phyloP scores from a whole-genome alignment of 2,888 invertebrate species.

The Rhaphigaster nebulosa region DNA sequence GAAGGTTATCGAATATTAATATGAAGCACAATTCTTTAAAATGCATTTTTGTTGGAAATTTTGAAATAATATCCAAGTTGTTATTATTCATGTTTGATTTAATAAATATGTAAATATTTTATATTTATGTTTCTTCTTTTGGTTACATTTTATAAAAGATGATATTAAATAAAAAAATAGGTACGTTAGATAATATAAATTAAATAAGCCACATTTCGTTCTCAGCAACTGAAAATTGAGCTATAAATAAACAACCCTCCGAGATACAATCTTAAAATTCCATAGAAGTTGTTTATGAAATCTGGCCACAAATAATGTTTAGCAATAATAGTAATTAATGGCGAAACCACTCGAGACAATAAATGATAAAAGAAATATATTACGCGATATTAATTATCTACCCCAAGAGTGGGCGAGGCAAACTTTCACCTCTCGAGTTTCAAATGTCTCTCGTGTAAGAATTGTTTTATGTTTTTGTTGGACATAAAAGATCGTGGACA shows the following conservation, averaged over 20 bases:
- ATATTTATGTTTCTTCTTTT: too few species aligned
- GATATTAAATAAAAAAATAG: too few species aligned
- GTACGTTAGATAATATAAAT: not conserved
- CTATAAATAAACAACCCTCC: not conserved
- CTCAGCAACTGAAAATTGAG: not conserved
- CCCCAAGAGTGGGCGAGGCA: not conserved
- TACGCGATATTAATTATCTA: slow-evolving; percentile 16
- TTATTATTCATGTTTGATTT: too few species aligned
- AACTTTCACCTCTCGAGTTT: slow-evolving; percentile 22
- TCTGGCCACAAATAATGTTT: slow-evolving; percentile 13
- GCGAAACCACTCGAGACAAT: not conserved
- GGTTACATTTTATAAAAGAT: too few species aligned
- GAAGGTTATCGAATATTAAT: too few species aligned
- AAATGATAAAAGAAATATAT: slow-evolving; percentile 39
- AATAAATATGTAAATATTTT: too few species aligned
- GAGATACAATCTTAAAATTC: not conserved
- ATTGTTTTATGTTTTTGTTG: not conserved
- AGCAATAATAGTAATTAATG: slow-evolving; percentile 9
- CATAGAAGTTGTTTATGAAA: not conserved
- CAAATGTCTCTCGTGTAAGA: not conserved
- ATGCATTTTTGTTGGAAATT: too few species aligned
- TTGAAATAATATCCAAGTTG: too few species aligned
- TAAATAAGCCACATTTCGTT: not conserved
- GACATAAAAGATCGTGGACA: not conserved
- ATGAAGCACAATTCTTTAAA: too few species aligned